Conservation (phyloP, 2,797 vertebrate species). For the Halcyon chelicuti region DNA sequence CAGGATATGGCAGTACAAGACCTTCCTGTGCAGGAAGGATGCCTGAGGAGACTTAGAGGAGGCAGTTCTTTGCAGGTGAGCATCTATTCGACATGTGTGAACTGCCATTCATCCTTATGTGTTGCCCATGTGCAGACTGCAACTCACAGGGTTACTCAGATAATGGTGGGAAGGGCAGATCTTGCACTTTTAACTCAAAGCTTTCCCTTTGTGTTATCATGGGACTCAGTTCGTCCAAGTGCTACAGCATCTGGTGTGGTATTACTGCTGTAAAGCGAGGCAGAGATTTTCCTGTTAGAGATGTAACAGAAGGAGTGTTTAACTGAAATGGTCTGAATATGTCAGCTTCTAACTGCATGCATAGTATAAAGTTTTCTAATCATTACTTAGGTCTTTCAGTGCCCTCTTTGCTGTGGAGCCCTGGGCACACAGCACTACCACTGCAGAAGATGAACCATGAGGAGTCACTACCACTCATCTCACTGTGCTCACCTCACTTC, state of each 20-base stretch:
- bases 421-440: not conserved
- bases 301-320: not conserved
- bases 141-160: not conserved
- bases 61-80: not conserved
- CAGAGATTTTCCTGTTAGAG: not conserved
- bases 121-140: rapidly evolving
- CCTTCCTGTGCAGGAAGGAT: not conserved
- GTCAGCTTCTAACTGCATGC: not conserved
- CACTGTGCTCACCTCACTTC: not conserved
- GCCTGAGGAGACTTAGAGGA: not conserved
- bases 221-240: not conserved
- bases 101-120: not conserved
- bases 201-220: not conserved
- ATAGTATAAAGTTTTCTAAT: not conserved
- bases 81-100: rapidly evolving
- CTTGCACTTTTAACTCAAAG: not conserved
- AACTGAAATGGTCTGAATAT: conserved; percentile 20
- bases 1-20: not conserved
- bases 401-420: not conserved
- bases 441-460: not conserved
- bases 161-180: not conserved
- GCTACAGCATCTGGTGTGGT: not conserved
- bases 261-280: not conserved
- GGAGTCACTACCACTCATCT: not conserved
- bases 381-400: not conserved